These are phyloP conservation scores for Frankliniella intonsa DNA, from an alignment of 2,888 invertebrate genomes.

Conservation along the genomic window DNA sequence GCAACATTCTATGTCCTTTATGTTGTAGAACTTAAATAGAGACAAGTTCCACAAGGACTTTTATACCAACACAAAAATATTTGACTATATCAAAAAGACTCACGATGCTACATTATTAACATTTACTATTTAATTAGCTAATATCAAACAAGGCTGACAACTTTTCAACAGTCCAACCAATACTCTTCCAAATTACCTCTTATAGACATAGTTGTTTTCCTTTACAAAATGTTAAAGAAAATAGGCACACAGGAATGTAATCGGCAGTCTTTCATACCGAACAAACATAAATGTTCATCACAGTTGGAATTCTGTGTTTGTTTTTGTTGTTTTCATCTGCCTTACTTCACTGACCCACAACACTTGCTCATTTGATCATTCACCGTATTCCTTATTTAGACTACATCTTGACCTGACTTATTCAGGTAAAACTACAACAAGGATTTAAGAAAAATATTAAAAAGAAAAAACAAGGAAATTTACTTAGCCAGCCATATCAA, in stretches of 20 bases:
- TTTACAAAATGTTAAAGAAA: background rate
- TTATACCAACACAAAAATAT: slow-evolving; percentile 8
- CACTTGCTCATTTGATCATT: no score
- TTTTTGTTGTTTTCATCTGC: no score
- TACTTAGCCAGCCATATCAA: no score
- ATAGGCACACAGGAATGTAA: background rate
- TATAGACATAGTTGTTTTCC: background rate
- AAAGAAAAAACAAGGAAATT: no score
- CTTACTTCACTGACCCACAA: no score
- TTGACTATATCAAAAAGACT: slow-evolving; percentile 5
- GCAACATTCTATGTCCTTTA: background rate
- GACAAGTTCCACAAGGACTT: background rate
- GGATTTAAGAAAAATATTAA: no score
- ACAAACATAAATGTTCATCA: background rate
- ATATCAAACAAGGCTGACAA: background rate
- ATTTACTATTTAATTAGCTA: background rate
- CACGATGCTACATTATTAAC: background rate
- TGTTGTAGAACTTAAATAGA: background rate
- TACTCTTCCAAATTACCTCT: background rate
- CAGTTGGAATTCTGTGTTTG: no score
- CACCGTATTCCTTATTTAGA: no score
- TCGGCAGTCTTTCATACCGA: background rate
- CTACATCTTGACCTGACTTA: no score
- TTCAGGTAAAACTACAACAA: no score
- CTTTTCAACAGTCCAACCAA: background rate